Conservation (phyloP, 92 coral and sea anemone genomes). For the Virgularia gustaviana region DNA sequence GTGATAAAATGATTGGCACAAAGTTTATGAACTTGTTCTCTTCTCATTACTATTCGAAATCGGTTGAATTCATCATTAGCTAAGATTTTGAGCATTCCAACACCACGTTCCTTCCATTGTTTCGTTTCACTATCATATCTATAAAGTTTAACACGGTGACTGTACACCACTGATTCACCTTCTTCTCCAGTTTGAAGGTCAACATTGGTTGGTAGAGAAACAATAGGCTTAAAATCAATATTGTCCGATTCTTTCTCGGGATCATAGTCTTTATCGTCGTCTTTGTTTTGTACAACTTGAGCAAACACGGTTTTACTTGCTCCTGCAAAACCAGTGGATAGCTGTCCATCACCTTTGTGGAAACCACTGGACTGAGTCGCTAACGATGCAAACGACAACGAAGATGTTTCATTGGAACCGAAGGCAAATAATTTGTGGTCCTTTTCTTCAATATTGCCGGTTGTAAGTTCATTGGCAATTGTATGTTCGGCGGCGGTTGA, state of each 20-base stretch:
- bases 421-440: too few relatives aligned
- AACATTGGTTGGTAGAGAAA: constrained; percentile 78
- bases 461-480: too few relatives aligned
- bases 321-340: constrained; percentile 56
- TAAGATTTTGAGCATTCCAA: constrained; percentile 83
- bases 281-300: constrained; percentile 42
- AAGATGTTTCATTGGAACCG: constrained; percentile 53
- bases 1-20: constrained; percentile 87
- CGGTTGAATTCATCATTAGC: constrained; percentile 53
- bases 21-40: constrained; percentile 84
- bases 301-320: constrained; percentile 76
- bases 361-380: constrained; percentile 36
- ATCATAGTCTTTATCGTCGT: constrained; percentile 47
- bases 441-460: too few relatives aligned
- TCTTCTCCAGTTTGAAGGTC: constrained; percentile 89
- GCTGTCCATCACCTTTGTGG: constrained; percentile 12
- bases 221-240: constrained; percentile 84
- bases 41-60: constrained; percentile 79
- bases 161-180: constrained; percentile 61
- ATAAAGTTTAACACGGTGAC: constrained; percentile 82
- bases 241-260: constrained; percentile 77
- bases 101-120: constrained; percentile 96
- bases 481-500: too few relatives aligned
- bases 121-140: constrained; percentile 65
- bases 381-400: constrained; percentile 60